These are phyloP conservation scores for Catharus ustulatus DNA, from an alignment of 2,797 vertebrate species.

Conservation along the genomic window DNA sequence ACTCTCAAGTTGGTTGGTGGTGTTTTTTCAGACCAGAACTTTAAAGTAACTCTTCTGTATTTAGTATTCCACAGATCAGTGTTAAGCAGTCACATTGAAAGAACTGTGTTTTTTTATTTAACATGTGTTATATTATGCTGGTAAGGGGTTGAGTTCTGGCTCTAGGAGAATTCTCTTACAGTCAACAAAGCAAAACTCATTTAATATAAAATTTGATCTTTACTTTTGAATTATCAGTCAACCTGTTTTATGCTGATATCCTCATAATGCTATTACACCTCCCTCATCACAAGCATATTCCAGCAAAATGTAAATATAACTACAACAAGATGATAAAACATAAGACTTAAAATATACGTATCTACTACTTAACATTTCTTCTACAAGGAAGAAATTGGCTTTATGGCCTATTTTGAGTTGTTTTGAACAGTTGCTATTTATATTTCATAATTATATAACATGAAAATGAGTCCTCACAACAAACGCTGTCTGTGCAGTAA, in stretches of 20 bases:
- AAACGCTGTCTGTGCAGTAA: background rate
- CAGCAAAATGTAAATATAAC: background rate
- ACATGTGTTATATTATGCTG: background rate
- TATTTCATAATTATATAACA: background rate
- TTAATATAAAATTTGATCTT: background rate
- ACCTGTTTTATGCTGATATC: background rate
- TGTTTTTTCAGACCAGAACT: rapidly evolving
- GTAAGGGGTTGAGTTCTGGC: background rate
- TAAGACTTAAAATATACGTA: background rate
- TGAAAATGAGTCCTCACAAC: background rate
- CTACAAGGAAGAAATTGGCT: background rate
- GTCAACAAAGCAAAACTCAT: background rate
- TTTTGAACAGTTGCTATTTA: background rate
- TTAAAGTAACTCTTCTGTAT: background rate
- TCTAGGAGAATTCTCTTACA: background rate
- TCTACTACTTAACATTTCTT: background rate
- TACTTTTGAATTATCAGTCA: background rate
- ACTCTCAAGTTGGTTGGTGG: background rate
- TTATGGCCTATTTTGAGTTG: background rate
- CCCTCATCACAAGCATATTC: background rate
- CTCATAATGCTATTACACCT: rapidly evolving
- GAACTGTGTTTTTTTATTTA: background rate
- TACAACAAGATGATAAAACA: background rate
- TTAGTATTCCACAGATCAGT: background rate
- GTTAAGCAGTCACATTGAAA: background rate